These are phyloP conservation scores for Eurosta solidaginis DNA, from an alignment of 1,140 invertebrate genomes.

Conservation along the genomic window DNA sequence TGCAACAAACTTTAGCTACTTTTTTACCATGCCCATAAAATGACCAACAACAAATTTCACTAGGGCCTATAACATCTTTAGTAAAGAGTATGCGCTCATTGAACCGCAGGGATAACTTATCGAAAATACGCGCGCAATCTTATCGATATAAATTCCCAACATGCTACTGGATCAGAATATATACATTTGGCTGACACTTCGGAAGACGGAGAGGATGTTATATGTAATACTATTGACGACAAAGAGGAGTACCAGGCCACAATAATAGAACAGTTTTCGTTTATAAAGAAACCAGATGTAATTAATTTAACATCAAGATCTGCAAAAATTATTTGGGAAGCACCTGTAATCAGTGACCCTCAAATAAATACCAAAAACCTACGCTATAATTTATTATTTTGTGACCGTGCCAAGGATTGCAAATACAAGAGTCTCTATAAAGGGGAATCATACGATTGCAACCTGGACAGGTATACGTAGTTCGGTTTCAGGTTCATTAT, in stretches of 20 bases:
- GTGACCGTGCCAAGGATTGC: constrained; percentile 75
- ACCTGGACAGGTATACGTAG: constrained; percentile 80
- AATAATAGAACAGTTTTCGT: constrained; percentile 72
- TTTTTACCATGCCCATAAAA: constrained; percentile 94
- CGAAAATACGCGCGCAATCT: too few relatives aligned
- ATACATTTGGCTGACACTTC: constrained; percentile 68
- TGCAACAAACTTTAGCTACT: constrained; percentile 92
- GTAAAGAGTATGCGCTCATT: constrained; percentile 95
- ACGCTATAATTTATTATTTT: constrained; percentile 76
- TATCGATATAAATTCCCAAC: constrained; percentile 52
- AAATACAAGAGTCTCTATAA: constrained; percentile 82
- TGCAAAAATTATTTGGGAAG: constrained; percentile 78
- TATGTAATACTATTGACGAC: constrained; percentile 67
- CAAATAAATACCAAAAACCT: constrained; percentile 65
- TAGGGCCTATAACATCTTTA: constrained; percentile 97
- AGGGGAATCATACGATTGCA: constrained; percentile 72
- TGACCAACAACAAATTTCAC: constrained; percentile 99
- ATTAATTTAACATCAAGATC: constrained; percentile 77
- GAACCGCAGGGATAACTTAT: constrained; percentile 93
- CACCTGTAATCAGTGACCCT: constrained; percentile 67
- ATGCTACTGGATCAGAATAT: constrained; percentile 45
- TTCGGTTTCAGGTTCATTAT: constrained; percentile 69
- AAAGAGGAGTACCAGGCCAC: constrained; percentile 66
- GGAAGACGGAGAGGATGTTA: constrained; percentile 70
- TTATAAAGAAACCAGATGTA: constrained; percentile 74